Conservation (phyloP, 2,113 vertebrate species). For the Ciconia boyciana region DNA sequence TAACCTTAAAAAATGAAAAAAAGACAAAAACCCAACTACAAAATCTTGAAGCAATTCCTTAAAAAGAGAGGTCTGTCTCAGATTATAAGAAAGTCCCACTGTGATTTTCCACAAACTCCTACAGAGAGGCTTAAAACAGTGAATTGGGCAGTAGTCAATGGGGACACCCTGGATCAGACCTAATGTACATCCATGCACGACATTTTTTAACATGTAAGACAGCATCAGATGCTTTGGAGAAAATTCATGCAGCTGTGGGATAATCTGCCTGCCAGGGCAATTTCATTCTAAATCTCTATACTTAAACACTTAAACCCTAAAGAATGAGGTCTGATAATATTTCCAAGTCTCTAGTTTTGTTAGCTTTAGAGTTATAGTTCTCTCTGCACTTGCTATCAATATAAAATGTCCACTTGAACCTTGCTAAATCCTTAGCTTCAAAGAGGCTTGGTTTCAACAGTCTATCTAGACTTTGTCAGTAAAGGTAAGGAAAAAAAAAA, state of each 20-base stretch:
- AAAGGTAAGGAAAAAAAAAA: neutral
- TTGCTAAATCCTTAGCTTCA: conserved; percentile 18
- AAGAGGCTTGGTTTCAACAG: neutral
- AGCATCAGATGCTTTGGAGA: conserved; percentile 27
- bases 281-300: conserved; percentile 36
- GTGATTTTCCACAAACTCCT: neutral
- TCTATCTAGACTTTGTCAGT: neutral
- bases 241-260: conserved; percentile 45
- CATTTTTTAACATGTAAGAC: conserved; percentile 14
- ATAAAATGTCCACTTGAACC: neutral
- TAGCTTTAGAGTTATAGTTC: conserved; percentile 10
- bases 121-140: neutral
- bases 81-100: neutral
- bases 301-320: conserved; percentile 29
- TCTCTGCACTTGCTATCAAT: neutral
- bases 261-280: conserved; percentile 50
- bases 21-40: neutral
- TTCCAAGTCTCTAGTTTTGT: conserved; percentile 35
- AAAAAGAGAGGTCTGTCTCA: conserved; percentile 19
- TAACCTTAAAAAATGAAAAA: neutral
- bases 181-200: neutral
- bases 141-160: neutral
- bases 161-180: neutral
- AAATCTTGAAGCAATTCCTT: conserved; percentile 29
- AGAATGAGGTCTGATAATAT: conserved; percentile 35